Percentiles rank a stretch among this genome's conserved stretches.
Evolutionary conservation across 2,113 vertebrate species (phyloP).

Genomic region (Engystomops pustulosus): DNA sequence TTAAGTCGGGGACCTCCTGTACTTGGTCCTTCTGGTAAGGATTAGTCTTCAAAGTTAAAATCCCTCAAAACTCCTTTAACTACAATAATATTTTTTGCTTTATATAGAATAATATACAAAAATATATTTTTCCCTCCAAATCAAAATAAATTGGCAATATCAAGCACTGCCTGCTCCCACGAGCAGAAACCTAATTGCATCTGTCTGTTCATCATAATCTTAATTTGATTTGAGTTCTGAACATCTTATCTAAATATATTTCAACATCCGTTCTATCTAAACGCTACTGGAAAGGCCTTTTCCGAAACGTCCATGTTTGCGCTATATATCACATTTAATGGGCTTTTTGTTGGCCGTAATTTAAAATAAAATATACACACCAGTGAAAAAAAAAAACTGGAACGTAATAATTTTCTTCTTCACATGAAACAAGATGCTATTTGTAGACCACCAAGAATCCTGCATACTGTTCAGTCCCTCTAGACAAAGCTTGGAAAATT

Average conservation of each 20-base stretch:
- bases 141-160: not conserved
- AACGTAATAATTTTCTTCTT: conserved; percentile 56
- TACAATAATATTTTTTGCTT: no score
- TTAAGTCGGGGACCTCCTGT: no score
- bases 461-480: conserved; percentile 47
- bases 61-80: no score
- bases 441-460: conserved; percentile 57
- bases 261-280: conserved; percentile 23
- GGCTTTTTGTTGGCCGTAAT: conserved; percentile 43
- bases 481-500: conserved; percentile 54
- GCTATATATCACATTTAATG: conserved; percentile 34
- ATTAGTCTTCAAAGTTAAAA: no score
- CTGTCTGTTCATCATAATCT: conserved; percentile 6
- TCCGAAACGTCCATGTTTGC: conserved; percentile 19
- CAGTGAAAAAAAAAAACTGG: conserved; percentile 27
- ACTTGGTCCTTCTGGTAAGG: no score
- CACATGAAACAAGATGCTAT: conserved; percentile 58
- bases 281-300: conserved; percentile 35
- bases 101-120: not conserved
- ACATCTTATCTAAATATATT: conserved; percentile 35
- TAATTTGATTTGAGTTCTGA: conserved; percentile 18
- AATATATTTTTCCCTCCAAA: not conserved
- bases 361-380: conserved; percentile 55
- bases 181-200: not conserved
- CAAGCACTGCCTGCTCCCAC: not conserved